phyloP scores from a whole-genome alignment of 1,140 invertebrate genomes.

The Orussus abietinus region DNA sequence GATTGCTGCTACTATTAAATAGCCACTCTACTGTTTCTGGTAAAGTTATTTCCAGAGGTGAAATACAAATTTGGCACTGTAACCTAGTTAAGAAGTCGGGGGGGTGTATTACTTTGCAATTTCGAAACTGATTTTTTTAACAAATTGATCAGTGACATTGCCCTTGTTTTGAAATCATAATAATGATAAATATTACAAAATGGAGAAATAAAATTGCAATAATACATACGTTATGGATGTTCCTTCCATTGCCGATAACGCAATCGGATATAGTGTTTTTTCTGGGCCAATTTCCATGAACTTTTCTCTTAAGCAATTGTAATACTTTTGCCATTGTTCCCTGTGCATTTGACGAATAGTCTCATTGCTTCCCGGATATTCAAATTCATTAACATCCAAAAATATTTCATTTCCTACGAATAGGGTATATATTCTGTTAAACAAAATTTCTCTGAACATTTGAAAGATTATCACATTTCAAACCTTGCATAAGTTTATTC shows the following conservation, averaged over 20 bases:
- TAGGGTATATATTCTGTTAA: slow-evolving; percentile 24
- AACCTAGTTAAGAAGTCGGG: too few relatives aligned
- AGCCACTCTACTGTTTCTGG: slow-evolving; percentile 49
- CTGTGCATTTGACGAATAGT: slow-evolving; percentile 38
- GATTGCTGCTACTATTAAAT: slow-evolving; percentile 33
- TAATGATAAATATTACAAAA: too few relatives aligned
- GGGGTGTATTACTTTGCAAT: slow-evolving; percentile 3
- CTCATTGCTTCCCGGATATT: slow-evolving; percentile 49
- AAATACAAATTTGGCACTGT: slow-evolving; percentile 54
- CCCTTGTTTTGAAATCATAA: too few relatives aligned
- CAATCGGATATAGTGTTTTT: slow-evolving; percentile 38
- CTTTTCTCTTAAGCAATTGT: slow-evolving; percentile 46
- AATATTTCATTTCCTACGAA: slow-evolving; percentile 37
- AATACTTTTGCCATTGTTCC: slow-evolving; percentile 54
- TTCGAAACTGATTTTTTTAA: not conserved
- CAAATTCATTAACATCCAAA: slow-evolving; percentile 39
- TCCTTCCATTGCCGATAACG: slow-evolving; percentile 45
- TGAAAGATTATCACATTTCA: not conserved
- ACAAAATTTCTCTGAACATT: slow-evolving; percentile 2
- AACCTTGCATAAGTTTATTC: slow-evolving; percentile 18
- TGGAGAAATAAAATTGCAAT: too few relatives aligned
- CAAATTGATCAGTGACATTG: slow-evolving; percentile 3
- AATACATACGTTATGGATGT: slow-evolving; percentile 41
- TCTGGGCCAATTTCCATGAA: slow-evolving; percentile 29
- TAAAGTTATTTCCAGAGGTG: slow-evolving; percentile 38